phyloP scores from a whole-genome alignment of 1,140 invertebrate genomes.

The Philotrypesis tridentata region DNA sequence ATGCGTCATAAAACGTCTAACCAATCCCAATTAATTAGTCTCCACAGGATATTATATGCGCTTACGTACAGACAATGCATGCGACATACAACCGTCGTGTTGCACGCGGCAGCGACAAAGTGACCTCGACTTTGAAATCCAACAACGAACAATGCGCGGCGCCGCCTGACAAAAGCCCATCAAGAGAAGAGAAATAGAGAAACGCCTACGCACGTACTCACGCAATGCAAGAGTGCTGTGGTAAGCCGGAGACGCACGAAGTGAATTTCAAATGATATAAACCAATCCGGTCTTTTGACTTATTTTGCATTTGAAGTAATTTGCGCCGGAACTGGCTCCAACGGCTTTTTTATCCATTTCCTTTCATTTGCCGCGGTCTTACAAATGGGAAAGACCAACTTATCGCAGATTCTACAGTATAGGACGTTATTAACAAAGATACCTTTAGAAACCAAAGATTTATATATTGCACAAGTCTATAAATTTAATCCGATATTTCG shows the following conservation, averaged over 20 bases:
- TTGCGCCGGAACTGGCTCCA: background rate
- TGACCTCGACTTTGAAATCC: conserved; percentile 50
- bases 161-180: conserved; percentile 17
- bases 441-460: too few relatives aligned
- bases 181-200: conserved; percentile 1
- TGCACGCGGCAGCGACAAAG: too few relatives aligned
- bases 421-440: too few relatives aligned
- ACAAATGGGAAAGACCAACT: too few relatives aligned
- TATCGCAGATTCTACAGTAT: background rate
- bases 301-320: background rate
- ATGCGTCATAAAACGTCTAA: background rate
- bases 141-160: conserved; percentile 1
- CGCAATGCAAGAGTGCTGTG: background rate
- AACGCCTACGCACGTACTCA: background rate
- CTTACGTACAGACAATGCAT: background rate
- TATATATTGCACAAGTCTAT: too few relatives aligned
- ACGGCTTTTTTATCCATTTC: background rate
- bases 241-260: background rate
- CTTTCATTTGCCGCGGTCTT: background rate
- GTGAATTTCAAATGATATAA: conserved; percentile 23
- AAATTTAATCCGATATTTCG: too few relatives aligned
- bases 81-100: background rate
- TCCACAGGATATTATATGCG: too few relatives aligned
- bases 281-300: background rate
- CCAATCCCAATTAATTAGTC: background rate